Evolutionary conservation across 2,113 vertebrate species (phyloP), one percentile per base, ranked within the genome.

Genomic region (Helogale parvula): DNA sequence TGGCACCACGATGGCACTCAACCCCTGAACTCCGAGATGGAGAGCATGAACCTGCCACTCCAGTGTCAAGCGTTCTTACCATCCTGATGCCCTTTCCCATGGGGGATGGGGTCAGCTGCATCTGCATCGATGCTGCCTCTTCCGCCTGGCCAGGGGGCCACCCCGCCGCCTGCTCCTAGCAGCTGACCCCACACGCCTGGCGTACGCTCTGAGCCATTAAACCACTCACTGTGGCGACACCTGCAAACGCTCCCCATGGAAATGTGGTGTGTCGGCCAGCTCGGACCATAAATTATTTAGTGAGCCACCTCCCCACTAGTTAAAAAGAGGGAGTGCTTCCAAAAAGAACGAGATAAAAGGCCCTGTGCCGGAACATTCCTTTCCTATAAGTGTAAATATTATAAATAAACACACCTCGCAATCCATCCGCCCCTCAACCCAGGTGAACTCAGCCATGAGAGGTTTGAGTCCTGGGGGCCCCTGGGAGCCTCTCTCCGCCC

Each of bases 21-120:
- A 63, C n/a, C 25, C 0, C 1, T 1, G 21, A 41, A 19, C 19
- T 25, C 29, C 2, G 0, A 0, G 3, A 6, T 7, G 66, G 54
- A 47, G 27, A 57, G 2, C 14, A 3, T 0, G 35, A 63, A 0
- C 0, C 7, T 13, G 47, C 77, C 31, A 2, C n/a, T 45, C 25
- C 0, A 0, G 0, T 0, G 2, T 6, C 38, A 13, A 77, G 60
- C 11, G 0, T 52, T 7, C 2, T 65, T 21, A 3, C 7, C 9
- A 0, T 19, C 47, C 19, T n/a, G 31, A 6, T 25, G 2, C 4
- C 11, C 52, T 16, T 38, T 45, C n/a, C 57, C 38, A 5, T 25
- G 0, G 88, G 33, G 6, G 2, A 11, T 0, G 0, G 5, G 9
- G 19, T 29, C 23, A 27, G 27, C 33, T 8, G 1, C 33, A 1